These are phyloP conservation scores for Glossophaga mutica DNA, from an alignment of 2,797 vertebrate species.

Conservation along the genomic window DNA sequence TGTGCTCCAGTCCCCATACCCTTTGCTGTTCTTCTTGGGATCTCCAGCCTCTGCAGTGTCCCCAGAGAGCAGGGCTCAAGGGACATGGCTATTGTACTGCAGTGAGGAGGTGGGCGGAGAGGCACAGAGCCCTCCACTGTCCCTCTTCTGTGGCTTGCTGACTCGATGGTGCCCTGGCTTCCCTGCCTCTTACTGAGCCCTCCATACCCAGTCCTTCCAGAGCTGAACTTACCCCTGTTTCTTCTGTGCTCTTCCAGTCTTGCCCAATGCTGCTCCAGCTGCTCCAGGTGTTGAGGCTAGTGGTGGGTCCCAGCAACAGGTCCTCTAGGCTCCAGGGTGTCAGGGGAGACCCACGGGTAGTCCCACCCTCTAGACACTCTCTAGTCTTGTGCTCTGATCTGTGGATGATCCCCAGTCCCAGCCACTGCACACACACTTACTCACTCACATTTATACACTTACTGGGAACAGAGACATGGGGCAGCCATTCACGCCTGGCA, in stretches of 20 bases:
- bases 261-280: background rate
- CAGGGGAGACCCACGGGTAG: background rate
- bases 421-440: background rate
- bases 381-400: background rate
- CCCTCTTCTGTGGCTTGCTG: background rate
- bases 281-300: background rate
- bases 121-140: accelerated
- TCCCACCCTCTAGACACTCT: background rate
- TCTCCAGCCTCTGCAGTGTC: background rate
- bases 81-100: too few species aligned
- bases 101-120: background rate
- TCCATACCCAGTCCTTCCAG: background rate
- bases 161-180: background rate
- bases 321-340: background rate
- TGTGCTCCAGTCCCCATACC: background rate
- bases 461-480: background rate
- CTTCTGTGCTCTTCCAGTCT: background rate
- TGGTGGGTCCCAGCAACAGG: background rate
- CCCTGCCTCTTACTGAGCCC: background rate
- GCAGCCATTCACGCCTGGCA: accelerated
- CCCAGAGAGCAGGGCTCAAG: background rate
- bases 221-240: slow-evolving; percentile 1
- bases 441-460: background rate
- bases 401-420: background rate
- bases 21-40: background rate